Evolutionary conservation across 92 coral and sea anemone genomes (phyloP).

Genomic region (Chrysogorgia sp.): DNA sequence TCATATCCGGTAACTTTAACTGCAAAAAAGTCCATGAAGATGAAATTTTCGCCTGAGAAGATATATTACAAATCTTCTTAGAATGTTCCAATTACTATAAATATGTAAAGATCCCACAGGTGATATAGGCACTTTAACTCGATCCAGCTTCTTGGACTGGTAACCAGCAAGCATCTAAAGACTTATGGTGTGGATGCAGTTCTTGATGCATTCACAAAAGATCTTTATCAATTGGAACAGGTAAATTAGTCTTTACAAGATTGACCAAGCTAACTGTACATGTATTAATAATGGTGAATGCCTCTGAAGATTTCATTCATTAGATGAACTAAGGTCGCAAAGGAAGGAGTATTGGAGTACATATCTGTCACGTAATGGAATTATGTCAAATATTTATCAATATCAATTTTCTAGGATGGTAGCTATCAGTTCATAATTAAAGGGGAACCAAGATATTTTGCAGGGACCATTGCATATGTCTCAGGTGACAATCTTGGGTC

Average conservation of each 20-base stretch:
- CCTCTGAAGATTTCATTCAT: too few species aligned
- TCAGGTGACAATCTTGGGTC: slow-evolving; percentile 60
- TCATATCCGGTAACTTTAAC: too few species aligned
- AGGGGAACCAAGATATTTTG: slow-evolving; percentile 39
- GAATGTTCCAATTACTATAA: too few species aligned
- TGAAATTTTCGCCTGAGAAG: too few species aligned
- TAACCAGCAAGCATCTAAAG: slow-evolving; percentile 46
- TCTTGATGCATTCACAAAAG: slow-evolving; percentile 51
- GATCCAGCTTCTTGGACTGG: slow-evolving; percentile 61
- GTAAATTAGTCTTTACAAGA: slow-evolving; percentile 40
- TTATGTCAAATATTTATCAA: slow-evolving; percentile 6
- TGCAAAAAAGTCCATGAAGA: too few species aligned
- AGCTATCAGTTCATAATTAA: slow-evolving; percentile 46
- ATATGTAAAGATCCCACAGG: too few species aligned
- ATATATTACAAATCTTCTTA: too few species aligned
- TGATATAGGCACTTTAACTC: too few species aligned
- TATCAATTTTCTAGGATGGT: slow-evolving; percentile 45
- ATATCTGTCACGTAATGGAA: slow-evolving; percentile 10
- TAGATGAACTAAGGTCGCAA: neutral
- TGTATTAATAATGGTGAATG: neutral
- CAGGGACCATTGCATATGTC: slow-evolving; percentile 53
- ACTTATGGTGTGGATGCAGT: slow-evolving; percentile 64
- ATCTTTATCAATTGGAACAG: slow-evolving; percentile 62
- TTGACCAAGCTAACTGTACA: slow-evolving; percentile 22
- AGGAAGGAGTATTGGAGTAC: neutral